Evolutionary conservation across 1,140 invertebrate genomes (phyloP).

Genomic region (Cotesia typhae): DNA sequence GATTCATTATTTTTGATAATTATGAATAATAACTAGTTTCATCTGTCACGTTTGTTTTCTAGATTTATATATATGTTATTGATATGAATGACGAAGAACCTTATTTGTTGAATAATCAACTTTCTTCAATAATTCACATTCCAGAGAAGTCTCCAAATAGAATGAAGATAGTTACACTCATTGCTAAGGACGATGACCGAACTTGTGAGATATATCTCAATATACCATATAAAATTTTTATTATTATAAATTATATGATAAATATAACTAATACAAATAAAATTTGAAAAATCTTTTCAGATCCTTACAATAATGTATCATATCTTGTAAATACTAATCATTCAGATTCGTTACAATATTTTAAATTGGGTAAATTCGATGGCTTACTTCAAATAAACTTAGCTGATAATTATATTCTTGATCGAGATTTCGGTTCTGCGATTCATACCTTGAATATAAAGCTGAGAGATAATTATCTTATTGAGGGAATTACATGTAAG

Average conservation of each 20-base stretch:
- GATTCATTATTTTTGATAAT: background rate
- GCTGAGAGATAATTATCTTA: conserved; percentile 65
- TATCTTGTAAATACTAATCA: conserved; percentile 50
- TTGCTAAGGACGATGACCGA: conserved; percentile 64
- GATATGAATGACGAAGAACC: conserved; percentile 39
- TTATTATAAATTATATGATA: conserved; percentile 18
- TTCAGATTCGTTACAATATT: conserved; percentile 59
- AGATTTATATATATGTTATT: conserved; percentile 38
- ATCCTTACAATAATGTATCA: conserved; percentile 45
- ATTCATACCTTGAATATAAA: conserved; percentile 62
- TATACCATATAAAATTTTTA: background rate
- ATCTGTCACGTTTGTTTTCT: background rate
- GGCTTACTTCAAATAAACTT: conserved; percentile 61
- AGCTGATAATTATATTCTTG: conserved; percentile 57
- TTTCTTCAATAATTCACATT: conserved; percentile 35
- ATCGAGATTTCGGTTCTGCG: conserved; percentile 62
- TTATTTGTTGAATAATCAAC: conserved; percentile 20
- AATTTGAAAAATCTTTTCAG: conserved; percentile 29
- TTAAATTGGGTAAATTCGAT: conserved; percentile 58
- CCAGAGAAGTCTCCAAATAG: conserved; percentile 50
- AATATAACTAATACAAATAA: background rate
- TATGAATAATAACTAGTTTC: background rate
- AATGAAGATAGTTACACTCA: conserved; percentile 54
- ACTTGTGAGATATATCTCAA: conserved; percentile 43
- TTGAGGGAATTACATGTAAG: conserved; percentile 57